A percentile compares a stretch with the other conserved stretches of the same genome.
phyloP scores from a whole-genome alignment of 2,888 invertebrate genomes.

The Tortrix viridana region DNA sequence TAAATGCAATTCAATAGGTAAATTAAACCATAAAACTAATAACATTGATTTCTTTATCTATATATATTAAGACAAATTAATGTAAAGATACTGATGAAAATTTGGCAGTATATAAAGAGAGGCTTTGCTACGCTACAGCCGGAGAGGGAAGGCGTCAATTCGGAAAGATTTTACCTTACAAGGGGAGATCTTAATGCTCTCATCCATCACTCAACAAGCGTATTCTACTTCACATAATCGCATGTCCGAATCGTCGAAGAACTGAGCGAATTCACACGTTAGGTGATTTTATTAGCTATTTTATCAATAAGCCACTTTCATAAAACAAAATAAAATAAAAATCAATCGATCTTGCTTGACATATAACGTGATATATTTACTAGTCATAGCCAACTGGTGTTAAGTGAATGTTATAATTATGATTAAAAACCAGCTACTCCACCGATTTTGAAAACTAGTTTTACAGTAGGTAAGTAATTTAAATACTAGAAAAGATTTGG shows the following conservation, averaged over 20 bases:
- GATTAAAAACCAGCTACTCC: constrained; percentile 29
- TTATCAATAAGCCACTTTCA: constrained; percentile 79
- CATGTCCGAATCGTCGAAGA: constrained; percentile 62
- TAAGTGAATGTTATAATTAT: constrained; percentile 23
- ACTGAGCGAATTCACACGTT: constrained; percentile 69
- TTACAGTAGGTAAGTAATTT: constrained; percentile 6
- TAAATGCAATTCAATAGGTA: constrained; percentile 31
- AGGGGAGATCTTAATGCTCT: constrained; percentile 77
- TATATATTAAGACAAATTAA: constrained; percentile 17
- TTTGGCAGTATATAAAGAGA: constrained; percentile 41
- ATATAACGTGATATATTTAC: constrained; percentile 77
- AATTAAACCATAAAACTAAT: constrained; percentile 24
- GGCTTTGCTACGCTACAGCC: constrained; percentile 47
- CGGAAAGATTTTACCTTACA: constrained; percentile 78
- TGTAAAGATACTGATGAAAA: constrained; percentile 15
- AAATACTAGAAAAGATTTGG: constrained; percentile 10
- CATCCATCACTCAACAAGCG: constrained; percentile 76
- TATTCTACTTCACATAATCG: constrained; percentile 72
- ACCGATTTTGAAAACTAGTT: constrained; percentile 10
- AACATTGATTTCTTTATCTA: constrained; percentile 22
- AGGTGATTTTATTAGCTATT: constrained; percentile 76
- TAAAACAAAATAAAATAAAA: constrained; percentile 76
- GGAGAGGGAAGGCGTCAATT: constrained; percentile 58
- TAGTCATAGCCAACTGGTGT: constrained; percentile 40
- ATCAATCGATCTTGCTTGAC: constrained; percentile 64